Base-by-base conservation (phyloP, 1,140 invertebrate species). In the Cephus cinctus region DNA sequence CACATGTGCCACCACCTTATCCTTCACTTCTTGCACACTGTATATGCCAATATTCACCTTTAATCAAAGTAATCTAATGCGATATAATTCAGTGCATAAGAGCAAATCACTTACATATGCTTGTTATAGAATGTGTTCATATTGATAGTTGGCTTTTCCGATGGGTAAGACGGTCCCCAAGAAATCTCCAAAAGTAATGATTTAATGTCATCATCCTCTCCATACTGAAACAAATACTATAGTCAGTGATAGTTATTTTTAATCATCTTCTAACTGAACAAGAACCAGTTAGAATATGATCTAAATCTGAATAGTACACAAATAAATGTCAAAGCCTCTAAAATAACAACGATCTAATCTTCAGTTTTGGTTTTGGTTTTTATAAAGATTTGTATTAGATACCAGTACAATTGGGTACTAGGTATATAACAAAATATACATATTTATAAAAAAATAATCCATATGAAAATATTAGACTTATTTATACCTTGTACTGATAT, bases 101-200 rank as follows among this genome's bases (percentile, higher is more conserved):
- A 27, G 12, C 15, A 9, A 2, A 19, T 38, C 63, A 86, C 88
- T 86, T 82, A 96, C 93, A 95, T 75, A 73, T 92, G 87, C 66
- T 90, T 89, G 77, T 98, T 98, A 66, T 94, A 97, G 77, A 97
- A 98, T 20, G 90, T 85, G 64, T 96, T 87, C 78, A 98, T 80
- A 74, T 89, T 95, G 31, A 96, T 82, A 5, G 65, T 75, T 22
- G 94, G 94, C 56, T 84, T 81, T 54, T 87, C 86, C 32, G 87
- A 83, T 18, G 94, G 94, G 76, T 98, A 98, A 43, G 84, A 84
- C 4, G 84, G 78, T 21, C 83, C 83, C 94, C 94, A 98, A 63
- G 79, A 77, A 34, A 98, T 83, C 77, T 97, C 93, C 40, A 97
- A 65, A 31, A 96, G 65, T 75, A 96, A 93, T 12, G 92, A 90